Conservation (phyloP, 2,113 vertebrate genomes). For the Malurus cyaneus region DNA sequence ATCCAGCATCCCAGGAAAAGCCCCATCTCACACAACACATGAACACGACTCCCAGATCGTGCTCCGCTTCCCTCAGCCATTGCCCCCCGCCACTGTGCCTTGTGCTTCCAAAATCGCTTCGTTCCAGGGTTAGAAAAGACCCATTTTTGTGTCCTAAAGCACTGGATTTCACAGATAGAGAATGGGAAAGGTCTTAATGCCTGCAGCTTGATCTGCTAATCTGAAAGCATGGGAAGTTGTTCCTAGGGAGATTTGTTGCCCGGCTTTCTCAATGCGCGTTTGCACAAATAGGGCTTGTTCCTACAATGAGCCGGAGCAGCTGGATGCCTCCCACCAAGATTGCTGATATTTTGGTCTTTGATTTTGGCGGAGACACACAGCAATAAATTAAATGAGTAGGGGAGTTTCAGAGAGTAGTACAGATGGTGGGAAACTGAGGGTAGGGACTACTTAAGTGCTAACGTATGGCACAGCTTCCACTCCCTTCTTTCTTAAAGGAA, state of each 20-base stretch:
- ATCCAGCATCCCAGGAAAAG: background rate
- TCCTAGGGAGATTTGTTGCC: background rate
- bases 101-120: constrained; percentile 22
- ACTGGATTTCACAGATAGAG: background rate
- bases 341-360: constrained; percentile 8
- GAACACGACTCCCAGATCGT: background rate
- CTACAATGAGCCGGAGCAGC: background rate
- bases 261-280: background rate
- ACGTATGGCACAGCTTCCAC: constrained; percentile 4
- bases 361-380: background rate
- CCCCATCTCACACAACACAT: rapidly evolving
- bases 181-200: constrained; percentile 11
- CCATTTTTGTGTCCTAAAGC: background rate
- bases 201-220: constrained; percentile 22
- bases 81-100: background rate
- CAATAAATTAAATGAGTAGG: constrained; percentile 4
- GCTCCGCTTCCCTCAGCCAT: background rate
- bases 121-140: constrained; percentile 55
- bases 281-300: background rate
- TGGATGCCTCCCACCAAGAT: constrained; percentile 51
- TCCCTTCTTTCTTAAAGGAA: background rate
- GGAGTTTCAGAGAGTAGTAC: constrained; percentile 9
- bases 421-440: constrained; percentile 55
- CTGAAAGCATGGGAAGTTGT: constrained; percentile 25
- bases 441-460: constrained; percentile 10